phyloP scores from a whole-genome alignment of 2,113 vertebrate species.

The Pterocles gutturalis region DNA sequence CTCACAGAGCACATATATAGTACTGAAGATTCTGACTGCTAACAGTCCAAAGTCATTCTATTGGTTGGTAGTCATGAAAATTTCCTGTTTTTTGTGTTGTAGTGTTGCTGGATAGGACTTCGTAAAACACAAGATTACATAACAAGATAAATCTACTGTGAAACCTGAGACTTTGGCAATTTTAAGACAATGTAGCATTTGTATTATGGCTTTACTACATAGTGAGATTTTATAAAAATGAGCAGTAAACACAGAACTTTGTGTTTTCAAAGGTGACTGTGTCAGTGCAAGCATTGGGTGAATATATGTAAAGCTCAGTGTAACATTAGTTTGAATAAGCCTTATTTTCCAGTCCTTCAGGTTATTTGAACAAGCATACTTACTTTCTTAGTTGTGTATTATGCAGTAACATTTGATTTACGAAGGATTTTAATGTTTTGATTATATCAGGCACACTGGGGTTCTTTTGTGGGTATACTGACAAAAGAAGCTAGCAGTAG shows the following conservation, averaged over 20 bases:
- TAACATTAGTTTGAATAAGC: not conserved
- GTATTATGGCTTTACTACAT: not conserved
- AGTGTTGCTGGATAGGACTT: not conserved
- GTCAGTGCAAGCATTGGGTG: not conserved
- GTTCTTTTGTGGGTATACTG: not conserved
- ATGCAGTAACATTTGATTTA: not conserved
- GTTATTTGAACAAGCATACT: not conserved
- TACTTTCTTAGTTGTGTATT: not conserved
- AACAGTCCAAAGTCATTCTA: not conserved
- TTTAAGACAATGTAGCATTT: not conserved
- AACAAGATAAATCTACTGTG: not conserved
- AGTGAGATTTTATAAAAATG: not conserved
- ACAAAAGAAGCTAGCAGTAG: not conserved
- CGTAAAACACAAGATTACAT: fast-evolving
- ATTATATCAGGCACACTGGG: not conserved
- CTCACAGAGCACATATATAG: not conserved
- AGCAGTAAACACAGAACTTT: not conserved
- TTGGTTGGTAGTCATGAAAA: not conserved
- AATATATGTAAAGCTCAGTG: not conserved
- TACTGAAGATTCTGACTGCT: not conserved
- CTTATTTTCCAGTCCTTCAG: not conserved
- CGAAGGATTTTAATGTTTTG: not conserved
- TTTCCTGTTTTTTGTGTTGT: not conserved
- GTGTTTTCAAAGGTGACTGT: not conserved
- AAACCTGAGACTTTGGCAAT: not conserved